These are phyloP conservation scores for Pogonus chalceus DNA, from an alignment of 1,140 invertebrate genomes.

Conservation along the genomic window DNA sequence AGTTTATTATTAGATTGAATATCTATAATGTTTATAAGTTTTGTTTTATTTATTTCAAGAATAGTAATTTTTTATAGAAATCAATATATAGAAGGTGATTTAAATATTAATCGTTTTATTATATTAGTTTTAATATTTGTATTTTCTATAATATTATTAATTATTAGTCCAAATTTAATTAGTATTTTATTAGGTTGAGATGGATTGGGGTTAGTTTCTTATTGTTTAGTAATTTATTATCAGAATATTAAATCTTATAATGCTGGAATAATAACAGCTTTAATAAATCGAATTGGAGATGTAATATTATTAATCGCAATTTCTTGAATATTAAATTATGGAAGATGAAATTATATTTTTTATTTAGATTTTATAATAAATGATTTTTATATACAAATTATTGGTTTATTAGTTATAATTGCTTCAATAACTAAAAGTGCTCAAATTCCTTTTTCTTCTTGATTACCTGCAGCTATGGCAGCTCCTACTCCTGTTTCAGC, in stretches of 20 bases:
- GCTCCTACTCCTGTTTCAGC: constrained; percentile 58
- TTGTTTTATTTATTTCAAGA: constrained; percentile 50
- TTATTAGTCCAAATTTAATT: constrained; percentile 55
- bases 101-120: constrained; percentile 43
- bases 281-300: constrained; percentile 53
- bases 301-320: constrained; percentile 44
- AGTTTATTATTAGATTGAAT: constrained; percentile 49
- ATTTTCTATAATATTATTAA: constrained; percentile 54
- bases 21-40: constrained; percentile 44
- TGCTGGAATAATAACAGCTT: constrained; percentile 49
- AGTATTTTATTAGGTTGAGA: constrained; percentile 59
- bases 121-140: constrained; percentile 51
- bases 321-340: constrained; percentile 44
- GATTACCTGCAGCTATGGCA: constrained; percentile 57
- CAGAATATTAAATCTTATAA: constrained; percentile 47
- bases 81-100: constrained; percentile 41
- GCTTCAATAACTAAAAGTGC: constrained; percentile 59
- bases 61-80: constrained; percentile 49
- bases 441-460: constrained; percentile 61
- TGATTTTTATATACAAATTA: constrained; percentile 34
- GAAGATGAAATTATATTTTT: constrained; percentile 41
- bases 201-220: constrained; percentile 54
- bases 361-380: constrained; percentile 38
- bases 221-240: constrained; percentile 57
- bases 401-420: constrained; percentile 40